phyloP scores from a whole-genome alignment of 2,797 vertebrate species.

The Paedocypris micromegethes region DNA sequence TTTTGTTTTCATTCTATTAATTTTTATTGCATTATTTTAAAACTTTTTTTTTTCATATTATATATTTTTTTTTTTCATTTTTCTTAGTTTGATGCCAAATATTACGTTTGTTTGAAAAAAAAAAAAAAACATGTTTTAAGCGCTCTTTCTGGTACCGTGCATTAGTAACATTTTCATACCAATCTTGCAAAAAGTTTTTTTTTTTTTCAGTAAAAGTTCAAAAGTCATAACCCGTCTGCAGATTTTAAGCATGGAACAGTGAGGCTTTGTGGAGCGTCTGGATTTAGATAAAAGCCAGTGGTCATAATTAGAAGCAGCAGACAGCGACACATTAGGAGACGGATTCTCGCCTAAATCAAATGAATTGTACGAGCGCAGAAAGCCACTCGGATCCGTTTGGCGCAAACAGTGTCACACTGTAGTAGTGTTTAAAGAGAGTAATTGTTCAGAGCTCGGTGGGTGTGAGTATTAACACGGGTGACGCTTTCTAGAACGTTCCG shows the following conservation, averaged over 20 bases:
- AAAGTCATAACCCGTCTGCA: conserved; percentile 40
- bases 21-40: too few species aligned
- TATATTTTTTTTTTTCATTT: too few species aligned
- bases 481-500: conserved; percentile 56
- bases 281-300: conserved; percentile 83
- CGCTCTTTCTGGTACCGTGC: too few species aligned
- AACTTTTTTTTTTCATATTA: too few species aligned
- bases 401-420: conserved; percentile 80
- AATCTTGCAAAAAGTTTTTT: too few species aligned
- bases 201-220: too few species aligned
- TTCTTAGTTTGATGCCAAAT: too few species aligned
- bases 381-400: conserved; percentile 80
- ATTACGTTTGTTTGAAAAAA: too few species aligned
- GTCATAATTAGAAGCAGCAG: conserved; percentile 84
- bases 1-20: too few species aligned
- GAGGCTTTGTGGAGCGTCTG: conserved; percentile 77
- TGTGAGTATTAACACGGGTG: conserved; percentile 72
- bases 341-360: conserved; percentile 84
- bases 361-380: conserved; percentile 77
- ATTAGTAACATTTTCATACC: too few species aligned
- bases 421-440: conserved; percentile 74
- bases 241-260: conserved; percentile 77
- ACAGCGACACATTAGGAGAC: conserved; percentile 80
- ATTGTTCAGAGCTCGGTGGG: conserved; percentile 73
- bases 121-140: too few species aligned